Evolutionary conservation across 92 coral and sea anemone genomes (phyloP), one percentile per base, ranked within the genome.

Genomic region (Actinernus sp.): DNA sequence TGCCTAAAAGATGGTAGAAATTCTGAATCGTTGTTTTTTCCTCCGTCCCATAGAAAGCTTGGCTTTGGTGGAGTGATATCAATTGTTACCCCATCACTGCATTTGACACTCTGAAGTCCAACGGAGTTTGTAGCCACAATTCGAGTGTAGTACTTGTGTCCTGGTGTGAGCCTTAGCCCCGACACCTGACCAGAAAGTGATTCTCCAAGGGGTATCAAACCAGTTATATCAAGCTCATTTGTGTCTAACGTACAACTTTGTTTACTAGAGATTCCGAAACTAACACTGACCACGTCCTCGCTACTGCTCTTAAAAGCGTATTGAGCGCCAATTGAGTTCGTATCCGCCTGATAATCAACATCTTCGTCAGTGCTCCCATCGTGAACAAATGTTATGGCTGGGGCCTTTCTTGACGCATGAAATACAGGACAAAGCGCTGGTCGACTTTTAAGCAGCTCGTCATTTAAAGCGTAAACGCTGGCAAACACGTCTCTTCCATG

Each of bases 41-140:
- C 53, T 24, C 90, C 88, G 29, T 86, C 87, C n/a, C 43, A 74
- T 18, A 71, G 33, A 26, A 31, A 43, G 18, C 55, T 55, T 18
- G 97, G 82, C 18, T 73, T 49, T 4, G 97, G 97, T 2, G 90
- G 85, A 1, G 97, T 82, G 2, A 68, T 83, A 63, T 91, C 97
- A 11, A 91, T 78, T 25, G 60, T 28, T 20, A 91, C 65, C n/a
- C 97, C 97, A 71, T 91, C 82, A 65, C 97, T 87, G 55, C 97
- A 91, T 61, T 72, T 84, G 3, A 91, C 74, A 1, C 82, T 66
- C 18, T 70, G 49, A 28, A 91, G 16, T 13, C 93, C 93, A 47
- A 81, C 17, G 0, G 24, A 49, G 45, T 87, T 75, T 1, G 64
- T 52, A 13, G 72, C 79, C 33, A 76, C 54, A 26, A 91, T 49